Evolutionary conservation across 2,888 invertebrate genomes (phyloP), one percentile per base, ranked within the genome.

Genomic region (Hanleya hanleyi): DNA sequence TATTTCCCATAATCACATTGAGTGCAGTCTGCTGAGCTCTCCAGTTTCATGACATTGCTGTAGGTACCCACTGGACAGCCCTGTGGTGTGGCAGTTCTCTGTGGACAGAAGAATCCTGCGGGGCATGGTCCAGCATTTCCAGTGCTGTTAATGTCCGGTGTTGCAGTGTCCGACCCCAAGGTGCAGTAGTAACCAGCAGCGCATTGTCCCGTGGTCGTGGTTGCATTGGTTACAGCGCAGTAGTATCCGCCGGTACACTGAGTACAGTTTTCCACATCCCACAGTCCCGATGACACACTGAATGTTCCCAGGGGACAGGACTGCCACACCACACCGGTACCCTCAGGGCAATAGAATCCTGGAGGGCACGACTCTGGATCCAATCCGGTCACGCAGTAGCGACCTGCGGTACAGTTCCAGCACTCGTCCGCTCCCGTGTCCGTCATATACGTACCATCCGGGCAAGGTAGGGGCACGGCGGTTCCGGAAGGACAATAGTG

Each of bases 401-500:
- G 80, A 7, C 87, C 87, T 2, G 86, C 77, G 2, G 88, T 84
- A 67, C 89, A 89, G 69, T 81, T 81, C 73, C 70, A 76, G 71
- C 89, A 89, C 49, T 50, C 77, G 12, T 81, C 80, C 3, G 87
- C 86, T 33, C 83, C 83, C 22, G 85, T 84, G 47, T 80, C 75
- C 15, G 82, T 81, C 84, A 84, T 84, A 77, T 81, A 85, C 15
- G 80, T 86, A 18, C 86, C 86, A 67, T 81, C 81, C 18, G 81
- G 74, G 73, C 87, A 87, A 5, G 80, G 77, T 7, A 81, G 65
- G 0, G 87, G 86, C 1, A 77, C 80, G 50, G 81, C 78, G 6
- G 88, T 88, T 18, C 86, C 88, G 18, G 66, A 69, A n/a, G 85
- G 86, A 74, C 89, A 89, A 72, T 88, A 89, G 75, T 87, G 82